Percentiles rank a stretch among this genome's conserved stretches.
Evolutionary conservation across 1,140 invertebrate species (phyloP).

Genomic region (Eufriesea mexicana): DNA sequence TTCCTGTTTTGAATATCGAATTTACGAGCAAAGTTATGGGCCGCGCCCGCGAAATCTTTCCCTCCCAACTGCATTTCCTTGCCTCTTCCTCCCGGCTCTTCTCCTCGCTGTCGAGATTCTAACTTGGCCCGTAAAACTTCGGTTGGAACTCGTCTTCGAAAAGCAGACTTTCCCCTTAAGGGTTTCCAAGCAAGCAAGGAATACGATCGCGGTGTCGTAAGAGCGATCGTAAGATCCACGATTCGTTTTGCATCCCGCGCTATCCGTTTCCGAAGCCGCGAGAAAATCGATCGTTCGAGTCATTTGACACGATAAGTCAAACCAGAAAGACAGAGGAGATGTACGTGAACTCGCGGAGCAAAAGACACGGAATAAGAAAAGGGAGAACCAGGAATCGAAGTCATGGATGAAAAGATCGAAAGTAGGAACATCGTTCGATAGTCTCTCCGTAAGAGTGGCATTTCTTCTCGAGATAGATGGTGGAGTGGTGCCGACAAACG

Average conservation of each 20-base stretch:
- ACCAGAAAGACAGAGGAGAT: constrained; percentile 4
- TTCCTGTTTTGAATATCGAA: constrained; percentile 76
- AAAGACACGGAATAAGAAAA: background rate
- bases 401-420: constrained; percentile 17
- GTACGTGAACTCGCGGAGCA: no score
- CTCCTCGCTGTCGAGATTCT: constrained; percentile 42
- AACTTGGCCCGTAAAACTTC: constrained; percentile 75
- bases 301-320: constrained; percentile 24
- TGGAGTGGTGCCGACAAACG: constrained; percentile 57
- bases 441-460: constrained; percentile 40
- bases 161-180: constrained; percentile 62
- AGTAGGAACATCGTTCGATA: constrained; percentile 51
- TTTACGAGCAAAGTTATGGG: constrained; percentile 73
- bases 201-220: constrained; percentile 20
- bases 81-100: background rate
- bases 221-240: constrained; percentile 32
- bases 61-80: constrained; percentile 31
- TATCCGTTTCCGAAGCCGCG: constrained; percentile 36
- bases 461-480: constrained; percentile 42
- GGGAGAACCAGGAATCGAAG: background rate
- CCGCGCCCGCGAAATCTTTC: constrained; percentile 61
- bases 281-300: constrained; percentile 58
- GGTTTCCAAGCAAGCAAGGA: constrained; percentile 39
- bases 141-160: constrained; percentile 60
- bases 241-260: constrained; percentile 61